Conservation (phyloP, 1,140 invertebrate genomes). For the Nephila pilipes region DNA sequence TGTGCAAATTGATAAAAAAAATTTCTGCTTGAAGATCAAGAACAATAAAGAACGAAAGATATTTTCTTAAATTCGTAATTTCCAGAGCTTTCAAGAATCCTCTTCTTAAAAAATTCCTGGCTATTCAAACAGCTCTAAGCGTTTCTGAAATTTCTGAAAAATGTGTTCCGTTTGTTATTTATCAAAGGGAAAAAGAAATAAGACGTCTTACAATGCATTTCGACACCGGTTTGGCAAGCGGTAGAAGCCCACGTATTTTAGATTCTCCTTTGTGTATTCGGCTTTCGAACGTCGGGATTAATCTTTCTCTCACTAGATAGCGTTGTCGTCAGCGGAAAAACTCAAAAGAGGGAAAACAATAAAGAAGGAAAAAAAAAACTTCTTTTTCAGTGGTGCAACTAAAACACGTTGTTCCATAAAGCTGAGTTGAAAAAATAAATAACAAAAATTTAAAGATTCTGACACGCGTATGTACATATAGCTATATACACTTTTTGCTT, state of each 20-base stretch:
- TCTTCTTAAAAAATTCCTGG: neutral
- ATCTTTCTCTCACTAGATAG: constrained; percentile 67
- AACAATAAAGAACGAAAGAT: neutral
- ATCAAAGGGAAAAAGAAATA: constrained; percentile 49
- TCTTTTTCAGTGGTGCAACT: neutral
- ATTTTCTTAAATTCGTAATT: constrained; percentile 36
- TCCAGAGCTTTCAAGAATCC: neutral
- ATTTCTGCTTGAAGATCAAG: neutral
- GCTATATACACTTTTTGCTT: neutral
- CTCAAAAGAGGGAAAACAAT: constrained; percentile 26
- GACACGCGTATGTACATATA: constrained; percentile 41
- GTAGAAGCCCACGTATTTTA: constrained; percentile 45
- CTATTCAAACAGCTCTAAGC: constrained; percentile 54
- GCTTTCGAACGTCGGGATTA: constrained; percentile 73
- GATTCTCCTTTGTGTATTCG: constrained; percentile 58
- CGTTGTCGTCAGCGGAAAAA: constrained; percentile 67
- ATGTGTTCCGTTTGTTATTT: constrained; percentile 42
- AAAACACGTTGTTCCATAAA: constrained; percentile 66
- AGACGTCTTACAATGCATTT: constrained; percentile 57
- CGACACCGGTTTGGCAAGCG: constrained; percentile 21
- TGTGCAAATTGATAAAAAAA: neutral
- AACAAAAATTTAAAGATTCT: constrained; percentile 35
- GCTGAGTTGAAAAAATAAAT: neutral
- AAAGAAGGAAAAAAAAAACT: neutral
- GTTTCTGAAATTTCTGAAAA: constrained; percentile 58